These are phyloP conservation scores for Atrichornis clamosus DNA, from an alignment of 2,113 vertebrate genomes.

Conservation along the genomic window DNA sequence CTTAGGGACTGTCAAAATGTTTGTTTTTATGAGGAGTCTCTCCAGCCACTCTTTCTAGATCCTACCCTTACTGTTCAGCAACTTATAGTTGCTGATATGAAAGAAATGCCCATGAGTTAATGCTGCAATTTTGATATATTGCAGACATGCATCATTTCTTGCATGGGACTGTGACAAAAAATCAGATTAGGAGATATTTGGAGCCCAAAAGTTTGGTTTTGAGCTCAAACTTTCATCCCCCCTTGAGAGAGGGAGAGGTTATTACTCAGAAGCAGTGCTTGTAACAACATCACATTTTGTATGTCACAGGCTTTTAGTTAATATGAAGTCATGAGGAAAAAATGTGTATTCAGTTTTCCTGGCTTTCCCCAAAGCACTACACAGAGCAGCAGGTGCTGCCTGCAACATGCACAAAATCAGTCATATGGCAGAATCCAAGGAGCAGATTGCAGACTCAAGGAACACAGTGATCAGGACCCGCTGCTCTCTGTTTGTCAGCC, in stretches of 20 bases:
- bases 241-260: conserved; percentile 45
- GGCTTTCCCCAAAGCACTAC: background rate
- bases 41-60: background rate
- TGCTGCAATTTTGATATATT: background rate
- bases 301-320: conserved; percentile 13
- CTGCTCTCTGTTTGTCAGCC: background rate
- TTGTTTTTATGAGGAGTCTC: background rate
- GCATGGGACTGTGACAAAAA: background rate
- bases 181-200: background rate
- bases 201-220: background rate
- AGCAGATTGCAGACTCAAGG: background rate
- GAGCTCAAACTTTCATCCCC: background rate
- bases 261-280: conserved; percentile 43
- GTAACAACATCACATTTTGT: conserved; percentile 21
- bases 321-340: conserved; percentile 62
- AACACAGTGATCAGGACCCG: background rate
- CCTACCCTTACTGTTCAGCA: background rate
- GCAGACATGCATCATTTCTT: background rate
- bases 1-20: background rate
- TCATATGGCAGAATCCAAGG: background rate
- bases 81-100: background rate
- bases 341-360: conserved; percentile 30
- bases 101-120: background rate
- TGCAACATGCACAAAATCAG: background rate
- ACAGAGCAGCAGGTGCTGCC: conserved; percentile 52